A percentile compares a stretch with the other conserved stretches of the same genome.
phyloP scores from a whole-genome alignment of 1,140 invertebrate species.

The Tetragnatha versicolor region DNA sequence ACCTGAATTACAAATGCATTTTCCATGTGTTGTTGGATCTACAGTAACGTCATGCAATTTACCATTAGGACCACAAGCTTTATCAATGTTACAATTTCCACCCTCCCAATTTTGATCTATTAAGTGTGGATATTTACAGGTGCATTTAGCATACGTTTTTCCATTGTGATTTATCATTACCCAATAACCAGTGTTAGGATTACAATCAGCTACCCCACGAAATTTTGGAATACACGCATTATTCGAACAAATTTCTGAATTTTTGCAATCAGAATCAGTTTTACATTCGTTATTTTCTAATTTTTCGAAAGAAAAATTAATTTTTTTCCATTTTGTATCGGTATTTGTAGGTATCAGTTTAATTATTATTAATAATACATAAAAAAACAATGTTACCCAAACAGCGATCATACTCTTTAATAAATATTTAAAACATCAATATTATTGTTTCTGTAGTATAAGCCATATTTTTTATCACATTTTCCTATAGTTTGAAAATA shows the following conservation, averaged over 20 bases:
- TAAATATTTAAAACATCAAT: constrained; percentile 7
- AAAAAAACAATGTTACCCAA: neutral
- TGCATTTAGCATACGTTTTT: neutral
- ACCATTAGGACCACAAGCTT: neutral
- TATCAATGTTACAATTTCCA: neutral
- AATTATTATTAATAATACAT: neutral
- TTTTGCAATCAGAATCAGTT: neutral
- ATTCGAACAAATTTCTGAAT: neutral
- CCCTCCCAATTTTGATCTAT: neutral
- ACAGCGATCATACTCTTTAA: neutral
- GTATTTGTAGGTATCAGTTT: neutral
- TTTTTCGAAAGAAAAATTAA: neutral
- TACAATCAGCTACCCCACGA: neutral
- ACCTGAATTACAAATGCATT: neutral
- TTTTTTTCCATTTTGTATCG: neutral
- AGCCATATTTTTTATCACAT: neutral
- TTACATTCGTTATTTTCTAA: neutral
- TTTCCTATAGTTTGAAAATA: neutral
- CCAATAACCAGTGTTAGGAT: neutral
- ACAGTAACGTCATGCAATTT: neutral
- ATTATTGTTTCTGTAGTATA: neutral
- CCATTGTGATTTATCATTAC: too few relatives aligned
- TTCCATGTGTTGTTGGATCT: neutral
- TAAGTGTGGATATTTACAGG: constrained; percentile 2
- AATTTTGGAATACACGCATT: constrained; percentile 4